These are phyloP conservation scores for Drosophila cardini DNA, from an alignment of 1,140 invertebrate genomes.

Conservation along the genomic window DNA sequence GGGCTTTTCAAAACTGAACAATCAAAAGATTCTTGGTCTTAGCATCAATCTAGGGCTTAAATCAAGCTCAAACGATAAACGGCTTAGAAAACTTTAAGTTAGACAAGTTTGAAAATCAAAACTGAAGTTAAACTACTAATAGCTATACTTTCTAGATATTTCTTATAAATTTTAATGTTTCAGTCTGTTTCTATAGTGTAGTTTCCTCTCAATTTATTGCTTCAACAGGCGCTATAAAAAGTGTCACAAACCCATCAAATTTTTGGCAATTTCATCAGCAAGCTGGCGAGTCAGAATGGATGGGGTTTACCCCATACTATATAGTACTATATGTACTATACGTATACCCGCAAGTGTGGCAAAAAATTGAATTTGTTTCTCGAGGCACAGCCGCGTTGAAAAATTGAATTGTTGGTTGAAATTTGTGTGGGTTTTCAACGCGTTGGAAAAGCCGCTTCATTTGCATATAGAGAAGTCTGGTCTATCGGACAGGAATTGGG, in stretches of 20 bases:
- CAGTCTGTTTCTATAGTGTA: background rate
- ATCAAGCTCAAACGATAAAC: no score
- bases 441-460: slow-evolving; percentile 26
- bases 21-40: no score
- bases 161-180: background rate
- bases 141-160: background rate
- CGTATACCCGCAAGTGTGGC: slow-evolving; percentile 8
- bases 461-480: slow-evolving; percentile 1
- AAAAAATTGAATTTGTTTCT: slow-evolving; percentile 27
- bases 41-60: no score
- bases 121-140: no score
- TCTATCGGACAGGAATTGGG: background rate
- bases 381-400: slow-evolving; percentile 22
- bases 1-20: no score
- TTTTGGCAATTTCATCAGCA: slow-evolving; percentile 24
- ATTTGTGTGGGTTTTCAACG: slow-evolving; percentile 22
- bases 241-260: slow-evolving; percentile 7
- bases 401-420: slow-evolving; percentile 56
- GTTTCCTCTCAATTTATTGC: background rate
- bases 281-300: background rate
- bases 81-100: no score
- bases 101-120: no score
- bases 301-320: background rate
- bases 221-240: background rate
- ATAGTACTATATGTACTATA: background rate